Percentiles rank a stretch among this genome's conserved stretches.
These are phyloP conservation scores for Myioborus melanocephalus DNA, from an alignment of 2,797 vertebrate genomes.

Conservation along the genomic window DNA sequence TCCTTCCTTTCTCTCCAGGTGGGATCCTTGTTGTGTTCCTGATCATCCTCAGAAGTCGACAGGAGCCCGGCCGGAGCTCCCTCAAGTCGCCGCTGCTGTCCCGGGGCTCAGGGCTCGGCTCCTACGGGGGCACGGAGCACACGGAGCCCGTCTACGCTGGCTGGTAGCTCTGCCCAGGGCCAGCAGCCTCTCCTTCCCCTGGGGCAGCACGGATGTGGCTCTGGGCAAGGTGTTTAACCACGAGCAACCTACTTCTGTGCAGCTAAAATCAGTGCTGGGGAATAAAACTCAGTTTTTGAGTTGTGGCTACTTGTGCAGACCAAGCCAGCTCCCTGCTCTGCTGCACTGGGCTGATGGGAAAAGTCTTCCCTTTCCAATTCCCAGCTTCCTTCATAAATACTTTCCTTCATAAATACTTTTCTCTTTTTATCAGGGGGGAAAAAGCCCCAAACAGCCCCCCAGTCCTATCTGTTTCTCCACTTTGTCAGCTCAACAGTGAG, in stretches of 20 bases:
- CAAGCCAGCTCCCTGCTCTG: not conserved
- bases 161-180: constrained; percentile 74
- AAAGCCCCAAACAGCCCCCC: not conserved
- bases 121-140: constrained; percentile 80
- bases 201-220: too few species aligned
- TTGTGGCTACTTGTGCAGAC: not conserved
- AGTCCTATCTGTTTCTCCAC: not conserved
- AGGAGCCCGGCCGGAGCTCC: constrained; percentile 70
- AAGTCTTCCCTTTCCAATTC: not conserved
- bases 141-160: constrained; percentile 88
- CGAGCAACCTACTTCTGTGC: not conserved
- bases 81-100: constrained; percentile 76
- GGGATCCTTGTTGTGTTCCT: constrained; percentile 75
- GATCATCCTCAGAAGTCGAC: constrained; percentile 73
- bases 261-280: not conserved
- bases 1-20: constrained; percentile 66
- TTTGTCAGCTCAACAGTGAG: not conserved
- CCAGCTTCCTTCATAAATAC: not conserved
- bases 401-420: not conserved
- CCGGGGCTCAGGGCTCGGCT: constrained; percentile 65
- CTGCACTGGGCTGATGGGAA: not conserved
- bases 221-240: not conserved
- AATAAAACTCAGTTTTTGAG: not conserved
- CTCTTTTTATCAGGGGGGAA: not conserved
- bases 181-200: not conserved